Conservation (phyloP, 2,797 vertebrate genomes). For the Microhierax caerulescens region DNA sequence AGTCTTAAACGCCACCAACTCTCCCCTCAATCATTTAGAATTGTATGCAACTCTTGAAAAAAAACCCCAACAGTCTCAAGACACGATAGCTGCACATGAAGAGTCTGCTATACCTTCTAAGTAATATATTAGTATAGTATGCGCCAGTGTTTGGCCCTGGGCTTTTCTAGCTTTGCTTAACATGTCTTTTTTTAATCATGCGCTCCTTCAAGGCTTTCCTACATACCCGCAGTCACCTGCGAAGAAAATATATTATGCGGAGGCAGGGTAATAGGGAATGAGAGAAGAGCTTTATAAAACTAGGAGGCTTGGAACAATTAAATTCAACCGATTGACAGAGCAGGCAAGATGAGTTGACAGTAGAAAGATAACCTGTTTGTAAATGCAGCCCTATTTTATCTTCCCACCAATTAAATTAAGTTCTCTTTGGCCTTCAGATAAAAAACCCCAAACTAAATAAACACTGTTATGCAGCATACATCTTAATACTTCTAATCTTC, state of each 20-base stretch:
- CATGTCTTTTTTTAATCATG: background rate
- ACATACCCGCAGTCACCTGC: constrained; percentile 14
- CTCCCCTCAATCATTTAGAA: background rate
- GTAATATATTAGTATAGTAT: background rate
- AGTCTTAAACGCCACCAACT: background rate
- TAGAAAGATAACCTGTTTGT: constrained; percentile 72
- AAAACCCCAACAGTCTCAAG: background rate
- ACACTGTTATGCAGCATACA: constrained; percentile 73
- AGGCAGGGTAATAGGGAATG: constrained; percentile 1
- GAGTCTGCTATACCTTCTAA: background rate
- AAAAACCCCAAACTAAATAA: constrained; percentile 62
- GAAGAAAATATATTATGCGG: constrained; percentile 41
- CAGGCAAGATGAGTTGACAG: constrained; percentile 43
- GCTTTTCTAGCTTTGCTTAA: constrained; percentile 37
- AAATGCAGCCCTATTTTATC: constrained; percentile 67
- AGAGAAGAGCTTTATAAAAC: constrained; percentile 63
- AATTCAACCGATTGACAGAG: constrained; percentile 63
- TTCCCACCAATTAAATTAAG: constrained; percentile 74
- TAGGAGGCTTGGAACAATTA: constrained; percentile 70
- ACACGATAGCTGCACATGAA: background rate
- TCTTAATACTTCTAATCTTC: constrained; percentile 81
- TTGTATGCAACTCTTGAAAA: background rate
- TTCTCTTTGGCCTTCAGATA: constrained; percentile 72
- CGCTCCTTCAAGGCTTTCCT: constrained; percentile 41
- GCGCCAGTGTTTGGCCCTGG: background rate